These are phyloP conservation scores for Pocillopora meandrina DNA, from an alignment of 92 coral and sea anemone genomes.

Conservation along the genomic window DNA sequence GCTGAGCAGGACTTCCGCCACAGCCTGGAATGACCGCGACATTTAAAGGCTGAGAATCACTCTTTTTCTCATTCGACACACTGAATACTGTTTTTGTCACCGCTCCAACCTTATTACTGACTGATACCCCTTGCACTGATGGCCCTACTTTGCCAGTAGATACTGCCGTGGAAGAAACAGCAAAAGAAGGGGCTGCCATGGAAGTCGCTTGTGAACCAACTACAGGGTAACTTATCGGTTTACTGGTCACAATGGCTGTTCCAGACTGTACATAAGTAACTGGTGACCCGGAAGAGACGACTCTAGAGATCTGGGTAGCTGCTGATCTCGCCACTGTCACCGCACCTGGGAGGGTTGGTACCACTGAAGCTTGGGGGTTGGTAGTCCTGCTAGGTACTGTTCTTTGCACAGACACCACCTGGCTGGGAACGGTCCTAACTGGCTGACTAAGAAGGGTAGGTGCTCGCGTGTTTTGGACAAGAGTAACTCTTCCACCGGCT, in stretches of 20 bases:
- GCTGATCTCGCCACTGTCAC: slow-evolving; percentile 25
- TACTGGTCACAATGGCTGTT: background rate
- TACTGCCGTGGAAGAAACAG: slow-evolving; percentile 19
- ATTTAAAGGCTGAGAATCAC: background rate
- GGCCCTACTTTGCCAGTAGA: slow-evolving; percentile 14
- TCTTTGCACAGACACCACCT: slow-evolving; percentile 18
- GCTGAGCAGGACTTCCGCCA: background rate
- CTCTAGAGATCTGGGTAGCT: background rate
- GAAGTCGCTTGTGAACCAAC: slow-evolving; percentile 12
- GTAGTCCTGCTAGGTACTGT: slow-evolving; percentile 10
- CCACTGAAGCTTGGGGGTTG: slow-evolving; percentile 10
- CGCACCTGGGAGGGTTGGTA: slow-evolving; percentile 8
- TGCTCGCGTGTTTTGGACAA: slow-evolving; percentile 28
- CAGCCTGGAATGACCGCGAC: slow-evolving; percentile 4
- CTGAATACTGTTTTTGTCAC: background rate
- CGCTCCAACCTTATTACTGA: no score
- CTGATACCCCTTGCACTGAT: slow-evolving; percentile 8
- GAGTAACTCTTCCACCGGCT: slow-evolving; percentile 29
- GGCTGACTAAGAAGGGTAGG: slow-evolving; percentile 20
- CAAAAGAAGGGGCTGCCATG: background rate
- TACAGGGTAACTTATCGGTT: slow-evolving; percentile 12
- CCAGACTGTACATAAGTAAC: background rate
- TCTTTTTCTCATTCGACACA: slow-evolving; percentile 8
- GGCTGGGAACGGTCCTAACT: slow-evolving; percentile 22
- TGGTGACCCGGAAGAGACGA: slow-evolving; percentile 16